These are phyloP conservation scores for Odontesthes bonariensis DNA, from an alignment of 2,113 vertebrate species.

Conservation along the genomic window DNA sequence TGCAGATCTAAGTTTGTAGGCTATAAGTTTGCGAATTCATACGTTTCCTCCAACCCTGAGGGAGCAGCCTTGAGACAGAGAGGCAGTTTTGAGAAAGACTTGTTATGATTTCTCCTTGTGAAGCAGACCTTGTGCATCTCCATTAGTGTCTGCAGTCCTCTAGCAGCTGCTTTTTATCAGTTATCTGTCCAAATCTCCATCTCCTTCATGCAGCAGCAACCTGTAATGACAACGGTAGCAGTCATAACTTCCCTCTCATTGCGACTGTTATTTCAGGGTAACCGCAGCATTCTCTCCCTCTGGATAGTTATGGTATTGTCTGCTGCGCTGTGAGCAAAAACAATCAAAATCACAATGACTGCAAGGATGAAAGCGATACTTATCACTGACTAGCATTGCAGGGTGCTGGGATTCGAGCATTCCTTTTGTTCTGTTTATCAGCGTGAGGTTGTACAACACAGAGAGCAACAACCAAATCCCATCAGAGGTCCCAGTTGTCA, in stretches of 20 bases:
- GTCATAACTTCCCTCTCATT: conserved; percentile 28
- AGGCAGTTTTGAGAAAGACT: conserved; percentile 28
- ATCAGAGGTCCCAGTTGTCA: conserved; percentile 55
- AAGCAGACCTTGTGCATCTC: conserved; percentile 22
- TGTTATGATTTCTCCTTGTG: conserved; percentile 14
- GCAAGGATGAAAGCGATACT: conserved; percentile 37
- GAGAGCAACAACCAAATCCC: conserved; percentile 40
- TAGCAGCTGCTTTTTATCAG: conserved; percentile 43
- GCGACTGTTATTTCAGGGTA: conserved; percentile 37
- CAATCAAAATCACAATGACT: conserved; percentile 44
- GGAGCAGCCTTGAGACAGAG: conserved; percentile 38
- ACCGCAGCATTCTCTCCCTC: conserved; percentile 10
- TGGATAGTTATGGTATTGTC: background rate
- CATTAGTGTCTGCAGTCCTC: conserved; percentile 24
- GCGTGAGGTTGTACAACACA: conserved; percentile 37
- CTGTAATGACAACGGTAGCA: conserved; percentile 36
- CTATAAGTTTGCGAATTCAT: background rate
- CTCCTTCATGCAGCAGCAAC: conserved; percentile 14
- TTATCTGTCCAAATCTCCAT: conserved; percentile 42
- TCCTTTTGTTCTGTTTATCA: conserved; percentile 56
- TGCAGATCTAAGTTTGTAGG: background rate
- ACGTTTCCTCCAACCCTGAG: conserved; percentile 20
- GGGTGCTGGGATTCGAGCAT: conserved; percentile 7
- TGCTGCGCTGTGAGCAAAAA: conserved; percentile 35
- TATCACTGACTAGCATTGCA: background rate